Evolutionary conservation across 2,797 vertebrate species (phyloP).

Genomic region (Spondyliosoma cantharus): DNA sequence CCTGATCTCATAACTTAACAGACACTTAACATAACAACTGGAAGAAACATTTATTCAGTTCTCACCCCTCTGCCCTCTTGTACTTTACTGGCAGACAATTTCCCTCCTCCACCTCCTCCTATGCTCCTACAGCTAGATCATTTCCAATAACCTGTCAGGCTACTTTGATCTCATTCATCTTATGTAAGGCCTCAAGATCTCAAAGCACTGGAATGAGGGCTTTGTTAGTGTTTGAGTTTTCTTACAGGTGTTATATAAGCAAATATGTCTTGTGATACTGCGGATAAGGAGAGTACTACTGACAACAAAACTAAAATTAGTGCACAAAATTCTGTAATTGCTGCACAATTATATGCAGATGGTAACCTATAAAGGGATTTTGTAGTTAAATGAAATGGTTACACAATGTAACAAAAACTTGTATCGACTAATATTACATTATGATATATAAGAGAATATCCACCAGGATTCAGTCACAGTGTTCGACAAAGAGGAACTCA

Average conservation of each 20-base stretch:
- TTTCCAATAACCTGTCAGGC: slow-evolving; percentile 22
- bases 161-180: slow-evolving; percentile 21
- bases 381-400: neutral
- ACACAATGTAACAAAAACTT: neutral
- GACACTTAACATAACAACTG: slow-evolving; percentile 8
- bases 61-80: slow-evolving; percentile 19
- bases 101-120: slow-evolving; percentile 18
- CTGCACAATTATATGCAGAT: neutral
- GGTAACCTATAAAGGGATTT: neutral
- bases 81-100: slow-evolving; percentile 6
- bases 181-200: slow-evolving; percentile 7
- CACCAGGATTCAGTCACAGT: neutral
- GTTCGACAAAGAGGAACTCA: neutral
- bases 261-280: slow-evolving; percentile 2
- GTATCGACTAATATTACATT: neutral
- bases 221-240: neutral
- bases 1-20: neutral
- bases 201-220: neutral
- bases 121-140: slow-evolving; percentile 40
- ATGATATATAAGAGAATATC: no score
- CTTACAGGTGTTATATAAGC: neutral
- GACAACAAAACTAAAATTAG: neutral
- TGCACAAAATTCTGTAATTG: neutral
- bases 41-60: slow-evolving; percentile 14
- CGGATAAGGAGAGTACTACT: neutral